Percentiles rank a stretch among this genome's conserved stretches.
Conservation (phyloP, 2,797 vertebrate species). For the Schizothorax lantsangensis region DNA sequence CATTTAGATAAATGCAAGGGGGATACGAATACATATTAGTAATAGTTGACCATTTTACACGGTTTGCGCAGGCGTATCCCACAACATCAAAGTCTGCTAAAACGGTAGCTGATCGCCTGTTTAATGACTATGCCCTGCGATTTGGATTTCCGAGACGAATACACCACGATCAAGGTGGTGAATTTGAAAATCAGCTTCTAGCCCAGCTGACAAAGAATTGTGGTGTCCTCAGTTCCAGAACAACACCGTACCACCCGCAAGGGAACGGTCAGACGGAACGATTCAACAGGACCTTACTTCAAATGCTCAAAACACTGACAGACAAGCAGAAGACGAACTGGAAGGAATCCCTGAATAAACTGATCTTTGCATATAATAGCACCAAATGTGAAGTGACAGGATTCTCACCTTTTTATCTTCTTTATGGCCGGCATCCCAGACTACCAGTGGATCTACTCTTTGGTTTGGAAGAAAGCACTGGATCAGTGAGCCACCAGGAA, state of each 20-base stretch:
- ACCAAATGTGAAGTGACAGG: background rate
- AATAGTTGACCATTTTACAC: no score
- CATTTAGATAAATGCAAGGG: no score
- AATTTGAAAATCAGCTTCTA: background rate
- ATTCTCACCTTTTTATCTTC: background rate
- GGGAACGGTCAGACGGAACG: background rate
- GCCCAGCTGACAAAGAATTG: background rate
- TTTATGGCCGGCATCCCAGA: background rate
- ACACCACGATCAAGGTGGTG: background rate
- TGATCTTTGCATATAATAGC: background rate
- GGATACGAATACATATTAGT: no score
- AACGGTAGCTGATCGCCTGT: no score
- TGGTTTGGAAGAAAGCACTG: no score
- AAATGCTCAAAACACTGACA: no score
- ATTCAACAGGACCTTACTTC: background rate
- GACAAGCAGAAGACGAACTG: no score
- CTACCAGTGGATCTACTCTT: background rate
- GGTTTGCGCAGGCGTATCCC: background rate
- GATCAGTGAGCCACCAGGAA: no score
- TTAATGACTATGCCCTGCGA: no score
- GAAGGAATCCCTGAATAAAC: no score
- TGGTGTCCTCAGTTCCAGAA: background rate
- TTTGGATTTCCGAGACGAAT: background rate
- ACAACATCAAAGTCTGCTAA: slow-evolving; percentile 2
- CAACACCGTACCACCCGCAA: background rate